Percentiles rank a stretch among this genome's conserved stretches.
These are phyloP conservation scores for Phaedon cochleariae DNA, from an alignment of 2,888 invertebrate genomes.

Conservation along the genomic window DNA sequence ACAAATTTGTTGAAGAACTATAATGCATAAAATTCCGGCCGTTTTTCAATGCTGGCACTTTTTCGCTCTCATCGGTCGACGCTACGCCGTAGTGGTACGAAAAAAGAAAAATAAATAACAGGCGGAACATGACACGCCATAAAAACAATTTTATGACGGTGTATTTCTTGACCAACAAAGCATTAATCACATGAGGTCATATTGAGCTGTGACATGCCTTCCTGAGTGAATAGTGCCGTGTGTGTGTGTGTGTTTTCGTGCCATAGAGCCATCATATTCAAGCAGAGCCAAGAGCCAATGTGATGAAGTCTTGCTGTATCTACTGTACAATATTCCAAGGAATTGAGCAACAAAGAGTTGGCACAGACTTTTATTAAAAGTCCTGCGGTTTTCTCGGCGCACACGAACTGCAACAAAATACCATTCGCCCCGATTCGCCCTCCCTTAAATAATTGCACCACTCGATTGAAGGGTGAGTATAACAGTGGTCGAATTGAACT, in stretches of 20 bases:
- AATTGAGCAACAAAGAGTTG: no score
- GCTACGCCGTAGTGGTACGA: background rate
- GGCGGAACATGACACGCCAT: conserved; percentile 34
- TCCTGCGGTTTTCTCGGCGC: no score
- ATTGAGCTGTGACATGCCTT: conserved; percentile 24
- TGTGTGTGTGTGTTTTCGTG: conserved; percentile 9
- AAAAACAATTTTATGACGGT: conserved; percentile 57
- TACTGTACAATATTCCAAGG: no score
- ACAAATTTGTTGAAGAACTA: no score
- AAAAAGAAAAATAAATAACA: conserved; percentile 32
- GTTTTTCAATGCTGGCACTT: background rate
- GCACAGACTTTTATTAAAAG: no score
- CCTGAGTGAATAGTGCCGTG: conserved; percentile 22
- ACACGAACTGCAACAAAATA: no score
- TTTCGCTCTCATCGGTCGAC: background rate
- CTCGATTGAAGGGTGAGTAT: no score
- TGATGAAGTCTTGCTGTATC: no score
- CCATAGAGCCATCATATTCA: background rate
- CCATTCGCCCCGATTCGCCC: no score
- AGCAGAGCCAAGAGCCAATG: background rate
- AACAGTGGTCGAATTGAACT: no score
- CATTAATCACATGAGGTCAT: conserved; percentile 56
- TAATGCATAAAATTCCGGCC: no score
- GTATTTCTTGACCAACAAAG: conserved; percentile 55
- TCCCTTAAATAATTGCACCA: no score